Base-by-base conservation (phyloP, 2,113 vertebrate genomes). In the Xiphias gladius region DNA sequence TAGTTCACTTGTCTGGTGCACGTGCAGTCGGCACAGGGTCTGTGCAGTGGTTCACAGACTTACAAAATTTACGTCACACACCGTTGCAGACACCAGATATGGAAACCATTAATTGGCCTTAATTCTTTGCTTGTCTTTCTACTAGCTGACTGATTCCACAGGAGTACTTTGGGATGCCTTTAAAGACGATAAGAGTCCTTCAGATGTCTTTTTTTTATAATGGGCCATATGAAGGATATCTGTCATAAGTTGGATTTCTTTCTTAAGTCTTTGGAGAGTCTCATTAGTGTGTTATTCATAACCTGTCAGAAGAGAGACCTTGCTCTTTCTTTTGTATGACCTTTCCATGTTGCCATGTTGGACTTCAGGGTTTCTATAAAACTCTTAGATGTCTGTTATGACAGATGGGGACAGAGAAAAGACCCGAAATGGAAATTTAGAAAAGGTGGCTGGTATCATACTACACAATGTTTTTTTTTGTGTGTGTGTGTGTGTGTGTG, bases 251-350 rank as follows among this genome's bases (percentile, higher is more conserved):
- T 28, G 39, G 69, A 74, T 69, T 67, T 64, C 43, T 37, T 50
- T 73, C 19, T 52, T 28, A 41, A 17, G 48, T 80, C 68, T 86
- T 91, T 85, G 71, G 72, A 83, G 77, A 72, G 26, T 71, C 71
- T 84, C 78, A 78, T 90, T 82, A 75, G 7, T 50, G 64, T 80
- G 79, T 80, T 54, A 67, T 74, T 57, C 77, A 26, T 54, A 46
- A 77, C 57, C 61, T 64, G 20, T 57, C 67, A 55, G 52, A 22
- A 73, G 58, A 67, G 48, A 46, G 48, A 68, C 79, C 19, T 24
- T 1, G 14, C 48, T 20, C 24, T 59, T 82, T 62, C 10, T 55
- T 73, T 67, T 52, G 68, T 71, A 76, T 76, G 67, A 80, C 74
- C 73, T 81, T 66, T 63, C 77, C 74, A 28, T 74, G 50, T 74